Conservation (phyloP, 2,113 vertebrate species). For the Callospermophilus lateralis region DNA sequence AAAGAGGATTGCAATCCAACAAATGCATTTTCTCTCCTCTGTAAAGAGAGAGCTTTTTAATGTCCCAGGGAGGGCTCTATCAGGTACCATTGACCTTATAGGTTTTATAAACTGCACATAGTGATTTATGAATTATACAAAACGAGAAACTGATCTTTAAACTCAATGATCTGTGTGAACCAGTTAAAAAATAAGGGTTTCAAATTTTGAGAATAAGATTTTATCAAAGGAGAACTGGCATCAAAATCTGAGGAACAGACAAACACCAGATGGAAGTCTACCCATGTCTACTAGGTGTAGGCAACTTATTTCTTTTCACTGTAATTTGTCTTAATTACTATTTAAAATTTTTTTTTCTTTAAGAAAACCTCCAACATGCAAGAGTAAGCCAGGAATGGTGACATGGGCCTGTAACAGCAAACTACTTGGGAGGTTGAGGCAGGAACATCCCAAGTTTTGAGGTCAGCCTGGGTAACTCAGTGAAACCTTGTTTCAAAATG, state of each 20-base stretch:
- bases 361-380: slow-evolving; percentile 8
- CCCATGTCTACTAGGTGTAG: background rate
- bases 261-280: background rate
- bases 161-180: slow-evolving; percentile 4
- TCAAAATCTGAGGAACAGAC: background rate
- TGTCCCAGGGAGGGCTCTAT: background rate
- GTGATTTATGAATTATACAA: slow-evolving; percentile 34
- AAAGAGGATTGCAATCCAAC: slow-evolving; percentile 38
- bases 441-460: too few relatives aligned
- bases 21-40: background rate
- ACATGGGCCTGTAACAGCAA: too few relatives aligned
- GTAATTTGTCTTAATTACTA: background rate
- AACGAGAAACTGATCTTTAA: slow-evolving; percentile 45
- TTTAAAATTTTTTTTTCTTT: background rate
- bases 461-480: too few relatives aligned
- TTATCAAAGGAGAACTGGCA: slow-evolving; percentile 2
- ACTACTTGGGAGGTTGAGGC: too few relatives aligned
- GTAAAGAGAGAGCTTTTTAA: background rate
- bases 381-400: background rate
- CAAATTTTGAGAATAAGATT: slow-evolving; percentile 37
- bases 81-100: background rate
- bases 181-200: background rate
- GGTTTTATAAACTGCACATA: background rate
- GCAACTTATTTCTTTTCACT: slow-evolving; percentile 28
- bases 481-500: too few relatives aligned